Base-by-base conservation (phyloP, 2,888 invertebrate genomes). In the Colostygia pectinataria region DNA sequence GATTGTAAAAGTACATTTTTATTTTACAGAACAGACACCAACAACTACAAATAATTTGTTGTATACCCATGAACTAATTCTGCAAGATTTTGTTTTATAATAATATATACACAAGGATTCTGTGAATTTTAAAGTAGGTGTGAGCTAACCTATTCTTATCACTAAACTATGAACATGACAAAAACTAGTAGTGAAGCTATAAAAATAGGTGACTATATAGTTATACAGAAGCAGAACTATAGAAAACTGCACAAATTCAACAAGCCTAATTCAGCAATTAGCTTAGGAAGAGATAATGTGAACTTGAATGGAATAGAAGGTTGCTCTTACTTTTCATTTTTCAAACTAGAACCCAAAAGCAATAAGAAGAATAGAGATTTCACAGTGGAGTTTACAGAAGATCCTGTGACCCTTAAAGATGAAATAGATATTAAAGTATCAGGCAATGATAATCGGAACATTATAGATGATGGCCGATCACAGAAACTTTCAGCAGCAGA, bases 401-500 rank as follows among this genome's bases (percentile, higher is more conserved):
- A 80, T 63, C 69, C 81, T 2, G 62, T 76, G 2, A 79, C 71
- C 37, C 87, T 93, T 1, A 90, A 92, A 53, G 92, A 93, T 52
- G 92, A 93, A 65, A 84, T 95, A 27, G 92, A 92, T 40, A 93
- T 93, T 10, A 92, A 92, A 57, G 76, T 90, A 49, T 94, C 94
- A 57, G 96, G 96, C 3, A 84, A 76, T 13, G 98, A 98, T 72
- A 98, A 98, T 76, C 92, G 98, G 55, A 93, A 95, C 65, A 95
- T 98, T 43, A 83, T 91, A 12, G 97, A 97, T 70, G 94, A 92
- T 71, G 94, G 94, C 8, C 92, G 87, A 20, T 97, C 98, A 0
- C 98, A 99, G 83, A 93, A 93, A 55, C 81, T 99, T 4, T 94
- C 95, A 1, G 93, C 94, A 23, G 94, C 95, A 39, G 96, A 98